Conservation (phyloP, 2,113 vertebrate species). For the Pontoporia blainvillei region DNA sequence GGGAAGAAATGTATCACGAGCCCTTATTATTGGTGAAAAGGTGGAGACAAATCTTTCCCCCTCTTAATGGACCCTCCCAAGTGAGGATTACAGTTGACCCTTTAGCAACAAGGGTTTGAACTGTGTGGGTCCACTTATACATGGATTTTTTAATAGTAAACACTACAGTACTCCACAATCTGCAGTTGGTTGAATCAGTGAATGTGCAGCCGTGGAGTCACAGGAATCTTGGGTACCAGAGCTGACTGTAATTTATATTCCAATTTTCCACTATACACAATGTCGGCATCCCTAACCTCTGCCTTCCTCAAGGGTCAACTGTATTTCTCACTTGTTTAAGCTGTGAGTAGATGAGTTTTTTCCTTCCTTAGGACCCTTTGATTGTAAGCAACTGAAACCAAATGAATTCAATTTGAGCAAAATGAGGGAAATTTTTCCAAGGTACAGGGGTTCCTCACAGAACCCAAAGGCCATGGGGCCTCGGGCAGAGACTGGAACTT, state of each 20-base stretch:
- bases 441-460: not conserved
- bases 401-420: not conserved
- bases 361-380: not conserved
- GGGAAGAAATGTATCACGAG: not conserved
- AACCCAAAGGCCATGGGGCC: not conserved
- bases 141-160: too few relatives aligned
- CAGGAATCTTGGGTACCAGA: too few relatives aligned
- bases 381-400: not conserved
- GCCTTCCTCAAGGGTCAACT: too few relatives aligned
- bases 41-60: not conserved
- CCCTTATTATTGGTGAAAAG: not conserved
- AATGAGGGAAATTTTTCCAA: not conserved
- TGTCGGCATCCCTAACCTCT: too few relatives aligned
- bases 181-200: too few relatives aligned
- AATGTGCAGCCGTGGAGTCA: too few relatives aligned
- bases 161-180: too few relatives aligned
- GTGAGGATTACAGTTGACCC: not conserved
- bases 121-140: too few relatives aligned
- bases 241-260: too few relatives aligned
- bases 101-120: too few relatives aligned
- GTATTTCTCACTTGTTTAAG: not conserved
- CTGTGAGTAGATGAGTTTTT: not conserved
- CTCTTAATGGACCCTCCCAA: not conserved
- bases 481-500: not conserved
- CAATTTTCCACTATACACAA: too few relatives aligned